Evolutionary conservation across 37 sponge, comb jelly and placozoan genomes (phyloP), one percentile per base, ranked within the genome.

Genomic region (Petrosia ficiformis): DNA sequence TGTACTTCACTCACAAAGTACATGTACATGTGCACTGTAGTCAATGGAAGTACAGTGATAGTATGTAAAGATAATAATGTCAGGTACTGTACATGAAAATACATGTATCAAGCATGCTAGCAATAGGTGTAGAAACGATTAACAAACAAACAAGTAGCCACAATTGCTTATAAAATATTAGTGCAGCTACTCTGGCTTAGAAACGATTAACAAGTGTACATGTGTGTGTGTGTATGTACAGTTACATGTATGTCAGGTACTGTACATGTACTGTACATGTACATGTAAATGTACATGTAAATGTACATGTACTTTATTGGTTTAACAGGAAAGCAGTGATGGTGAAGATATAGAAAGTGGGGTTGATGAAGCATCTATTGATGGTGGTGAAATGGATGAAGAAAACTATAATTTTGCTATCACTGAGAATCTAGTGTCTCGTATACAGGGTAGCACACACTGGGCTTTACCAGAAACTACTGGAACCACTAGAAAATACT

Each of bases 281-380:
- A 36, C 41, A 36, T 69, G 70, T 69, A 36, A 14, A 40, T 69
- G 10, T 69, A 6, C 41, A 36, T 34, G 40, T 69, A 36, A 35
- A 36, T 69, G 36, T 69, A 36, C 40, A 21, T 28, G 36, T 22
- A 16, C 40, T 6, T 22, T 69, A 21, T 11, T 48, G 14, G 14
- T 44, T 6, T 71, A 24, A 33, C 59, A 86, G 86, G 86, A 86
- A 19, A 80, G 81, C 42, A 86, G 71, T 61, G 86, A 86, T 68
- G 69, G 43, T 33, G 86, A 86, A 33, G 86, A 86, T 28, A 21
- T 86, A 38, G 86, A 86, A 3, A 68, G 68, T 11, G 78, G 3
- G 30, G 69, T 35, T 26, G 86, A 86, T 44, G 86, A 85, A n/a
- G 56, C 38, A 25, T 86, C 86, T 21, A 4, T 86, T 44, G 61